phyloP scores from a whole-genome alignment of 37 sponge, comb jelly and placozoan species.

The Eunapius fragilis region DNA sequence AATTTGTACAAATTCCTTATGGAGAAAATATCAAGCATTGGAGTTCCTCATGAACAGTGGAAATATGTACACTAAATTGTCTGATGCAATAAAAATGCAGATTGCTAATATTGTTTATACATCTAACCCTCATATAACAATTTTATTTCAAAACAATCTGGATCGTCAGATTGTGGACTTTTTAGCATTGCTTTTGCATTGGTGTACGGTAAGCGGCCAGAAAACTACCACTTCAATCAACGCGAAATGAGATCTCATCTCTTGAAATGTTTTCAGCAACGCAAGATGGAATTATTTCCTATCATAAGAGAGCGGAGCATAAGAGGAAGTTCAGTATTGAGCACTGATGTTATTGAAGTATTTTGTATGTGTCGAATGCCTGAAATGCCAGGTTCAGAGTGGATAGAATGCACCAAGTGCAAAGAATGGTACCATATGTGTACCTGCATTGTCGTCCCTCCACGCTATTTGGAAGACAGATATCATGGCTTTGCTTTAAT shows the following conservation, averaged over 20 bases:
- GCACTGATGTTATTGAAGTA: background rate
- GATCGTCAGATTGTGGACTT: too few relatives aligned
- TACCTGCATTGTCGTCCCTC: background rate
- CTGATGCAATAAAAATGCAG: too few relatives aligned
- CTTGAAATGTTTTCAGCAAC: background rate
- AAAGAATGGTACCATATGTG: conserved; percentile 6
- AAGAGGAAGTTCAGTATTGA: background rate
- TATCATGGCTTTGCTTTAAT: too few relatives aligned
- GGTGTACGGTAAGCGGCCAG: conserved; percentile 20
- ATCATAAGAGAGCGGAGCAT: background rate
- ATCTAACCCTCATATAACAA: background rate
- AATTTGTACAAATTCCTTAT: too few relatives aligned
- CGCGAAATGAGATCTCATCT: conserved; percentile 14
- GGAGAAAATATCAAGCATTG: conserved; percentile 1
- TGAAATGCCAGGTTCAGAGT: background rate
- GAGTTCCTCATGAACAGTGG: background rate
- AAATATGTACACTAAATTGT: background rate
- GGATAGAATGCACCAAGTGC: background rate
- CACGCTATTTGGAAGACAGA: background rate
- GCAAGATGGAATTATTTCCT: conserved; percentile 18
- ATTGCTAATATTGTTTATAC: too few relatives aligned
- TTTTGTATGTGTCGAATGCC: background rate
- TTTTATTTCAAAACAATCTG: conserved; percentile 6
- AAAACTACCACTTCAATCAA: conserved; percentile 21
- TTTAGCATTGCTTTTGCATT: conserved; percentile 31